These are phyloP conservation scores for Lingula anatina DNA, from an alignment of 2,888 invertebrate species.

Conservation along the genomic window DNA sequence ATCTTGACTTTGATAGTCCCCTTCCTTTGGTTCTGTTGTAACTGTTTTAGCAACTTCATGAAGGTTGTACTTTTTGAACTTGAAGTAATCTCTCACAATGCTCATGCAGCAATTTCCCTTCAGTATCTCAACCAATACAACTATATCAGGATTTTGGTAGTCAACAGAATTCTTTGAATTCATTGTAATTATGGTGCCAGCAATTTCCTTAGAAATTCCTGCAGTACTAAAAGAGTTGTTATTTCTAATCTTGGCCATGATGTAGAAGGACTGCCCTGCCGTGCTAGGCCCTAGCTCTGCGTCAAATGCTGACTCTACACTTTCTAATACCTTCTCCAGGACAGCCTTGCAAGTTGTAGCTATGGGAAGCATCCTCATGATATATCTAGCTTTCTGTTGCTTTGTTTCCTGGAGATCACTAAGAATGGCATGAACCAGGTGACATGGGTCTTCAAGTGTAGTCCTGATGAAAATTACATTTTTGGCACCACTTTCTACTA, in stretches of 20 bases:
- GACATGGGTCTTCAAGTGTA: slow-evolving; percentile 67
- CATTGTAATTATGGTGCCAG: slow-evolving; percentile 62
- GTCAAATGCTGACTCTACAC: slow-evolving; percentile 65
- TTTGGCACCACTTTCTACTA: slow-evolving; percentile 74
- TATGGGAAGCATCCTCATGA: slow-evolving; percentile 76
- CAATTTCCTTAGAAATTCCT: slow-evolving; percentile 60
- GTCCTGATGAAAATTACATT: slow-evolving; percentile 84
- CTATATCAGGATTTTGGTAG: slow-evolving; percentile 68
- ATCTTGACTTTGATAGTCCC: too few relatives aligned
- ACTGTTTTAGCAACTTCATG: slow-evolving; percentile 56
- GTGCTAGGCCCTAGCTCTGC: slow-evolving; percentile 60
- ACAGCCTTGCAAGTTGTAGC: slow-evolving; percentile 72
- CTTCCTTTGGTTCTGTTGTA: too few relatives aligned
- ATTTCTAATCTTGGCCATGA: slow-evolving; percentile 38
- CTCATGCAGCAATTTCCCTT: slow-evolving; percentile 74
- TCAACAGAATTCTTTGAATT: slow-evolving; percentile 69
- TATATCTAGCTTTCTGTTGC: slow-evolving; percentile 68
- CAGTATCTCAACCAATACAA: slow-evolving; percentile 78
- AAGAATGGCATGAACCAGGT: slow-evolving; percentile 67
- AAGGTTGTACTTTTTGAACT: slow-evolving; percentile 80
- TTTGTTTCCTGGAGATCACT: slow-evolving; percentile 67
- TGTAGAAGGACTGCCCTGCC: slow-evolving; percentile 23
- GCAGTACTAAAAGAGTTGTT: slow-evolving; percentile 60
- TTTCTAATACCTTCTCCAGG: slow-evolving; percentile 67
- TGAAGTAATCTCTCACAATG: slow-evolving; percentile 73